Base-by-base conservation (phyloP, 2,888 invertebrate genomes). In the Sepiola atlantica region DNA sequence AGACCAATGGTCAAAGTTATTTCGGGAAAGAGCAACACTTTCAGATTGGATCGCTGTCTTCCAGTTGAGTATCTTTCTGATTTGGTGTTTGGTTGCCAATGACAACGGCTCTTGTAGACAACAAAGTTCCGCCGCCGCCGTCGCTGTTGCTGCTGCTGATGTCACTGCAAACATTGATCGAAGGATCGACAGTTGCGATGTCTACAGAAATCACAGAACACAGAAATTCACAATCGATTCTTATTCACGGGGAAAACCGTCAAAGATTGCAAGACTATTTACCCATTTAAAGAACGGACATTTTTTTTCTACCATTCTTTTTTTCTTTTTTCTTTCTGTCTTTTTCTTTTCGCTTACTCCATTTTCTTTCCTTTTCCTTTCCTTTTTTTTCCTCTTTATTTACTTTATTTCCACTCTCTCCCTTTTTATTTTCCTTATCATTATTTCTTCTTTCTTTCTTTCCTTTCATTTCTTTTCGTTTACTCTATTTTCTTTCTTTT, bases 381-480 rank as follows among this genome's bases (percentile, higher is more conserved):
- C 28, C 28, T n/a, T 77, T 14, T 77, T 16, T 12, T n/a, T 14
- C 16, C 28, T n/a, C 1, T 0, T 12, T 0, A 14, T 16, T 12
- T 14, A 2, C 0, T n/a, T 14, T 18, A 12, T 24, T 61, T 61
- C 0, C 0, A 10, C 0, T 77, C 28, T 28, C 77, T 12, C 1
- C n/a, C 12, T 10, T 0, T 61, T 77, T 61, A 3, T 61, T 24
- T 77, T 77, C n/a, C 28, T 77, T 18, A 10, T 77, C 14, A n/a
- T 18, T 14, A 14, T 77, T n/a, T 18, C 10, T n/a, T 2, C 10
- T 28, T n/a, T n/a, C 10, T 77, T 77, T 10, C 14, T 10, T 77
- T n/a, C 28, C 10, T 12, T 4, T n/a, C 18, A 12, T 1, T 77
- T 77, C 18, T n/a, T 0, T n/a, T n/a, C n/a, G 12, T 16, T n/a